Evolutionary conservation across 2,797 vertebrate species (phyloP), one percentile per base, ranked within the genome.

Genomic region (Melanotaenia trifasciata): DNA sequence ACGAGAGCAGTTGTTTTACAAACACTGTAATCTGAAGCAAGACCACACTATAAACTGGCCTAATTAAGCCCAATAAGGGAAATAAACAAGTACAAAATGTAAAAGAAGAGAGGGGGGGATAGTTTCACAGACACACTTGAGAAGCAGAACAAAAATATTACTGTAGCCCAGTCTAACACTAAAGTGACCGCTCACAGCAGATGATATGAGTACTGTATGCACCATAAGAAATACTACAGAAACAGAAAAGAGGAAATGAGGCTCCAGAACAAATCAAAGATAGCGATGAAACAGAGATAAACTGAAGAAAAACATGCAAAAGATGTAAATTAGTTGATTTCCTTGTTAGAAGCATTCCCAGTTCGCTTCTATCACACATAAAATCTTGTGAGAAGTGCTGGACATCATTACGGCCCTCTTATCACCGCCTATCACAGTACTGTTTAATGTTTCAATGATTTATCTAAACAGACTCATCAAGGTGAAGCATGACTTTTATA

Each of bases 401-500:
- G 58, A 67, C 43, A 45, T n/a, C 32, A 24, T 47, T 26, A 7
- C 26, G 28, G 28, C 40, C 16, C 32, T 58, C 63, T 57, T 45
- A 22, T 45, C 20, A 22, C 3, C 16, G 7, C n/a, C 26, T 63
- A 12, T 53, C 8, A 53, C 6, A 38, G 14, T 40, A 56, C 58
- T 76, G 59, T 80, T 73, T 58, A 76, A 79, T 80, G 81, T 84
- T 81, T 83, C 74, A 70, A 59, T 54, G 66, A 20, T 43, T 40
- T 67, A 72, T 73, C 60, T 54, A 82, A 71, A 80, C 60, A 70
- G 13, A 79, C 28, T 57, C 20, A 10, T 22, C 54, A 36, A 5
- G 16, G 47, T 70, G 72, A 81, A 63, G 33, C 30, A 3, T n/a
- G 70, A 67, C 50, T 61, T 47, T 30, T 54, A 45, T 35, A 2